Base-by-base conservation (phyloP, 2,888 invertebrate genomes). In the Antitype chi region DNA sequence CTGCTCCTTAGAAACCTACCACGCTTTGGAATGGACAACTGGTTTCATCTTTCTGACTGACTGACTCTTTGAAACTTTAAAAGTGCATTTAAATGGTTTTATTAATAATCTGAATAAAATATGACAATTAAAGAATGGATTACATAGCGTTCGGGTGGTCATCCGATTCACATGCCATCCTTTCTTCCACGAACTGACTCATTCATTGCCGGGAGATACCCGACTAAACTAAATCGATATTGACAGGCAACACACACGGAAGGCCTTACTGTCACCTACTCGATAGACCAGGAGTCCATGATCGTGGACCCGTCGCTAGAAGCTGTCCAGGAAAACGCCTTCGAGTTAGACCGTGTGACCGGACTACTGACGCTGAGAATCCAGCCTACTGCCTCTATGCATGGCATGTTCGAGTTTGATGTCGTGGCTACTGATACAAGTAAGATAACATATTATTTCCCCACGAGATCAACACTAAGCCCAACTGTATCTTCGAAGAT, bases 391-490 rank as follows among this genome's bases (percentile, higher is more conserved):
- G 91, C 92, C 13, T 93, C 94, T 72, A 97, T 97, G 97, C 95
- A 95, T 47, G 98, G 98, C 77, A 97, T 97, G 94, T 97, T 98
- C 88, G 95, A 95, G 85, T 97, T 98, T 84, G 85, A 95, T 57
- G 95, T 97, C 17, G 84, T 92, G 1, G 98, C 97, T 11, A 91
- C 91, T 7, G 98, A 98, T 88, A 86, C 94, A 78, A 94, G 97
- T 97, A 91, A 81, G 82, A 70, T 71, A 2, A 32, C 13, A 38
- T 7, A 1, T 28, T 75, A 17, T 38, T 38, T 38, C 38, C 38
- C 38, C 38, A 6, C 38, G 6, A 38, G 38, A 38, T 38, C 38
- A 38, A 38, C 38, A 17, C 0, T 49, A 11, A 6, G 5, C 38
- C 38, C 38, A 38, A 38, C 38, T 38, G 38, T 38, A 38, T 38